A percentile compares a stretch with the other conserved stretches of the same genome.
Evolutionary conservation across 1,140 invertebrate genomes (phyloP).

Genomic region (Nylanderia fulva): DNA sequence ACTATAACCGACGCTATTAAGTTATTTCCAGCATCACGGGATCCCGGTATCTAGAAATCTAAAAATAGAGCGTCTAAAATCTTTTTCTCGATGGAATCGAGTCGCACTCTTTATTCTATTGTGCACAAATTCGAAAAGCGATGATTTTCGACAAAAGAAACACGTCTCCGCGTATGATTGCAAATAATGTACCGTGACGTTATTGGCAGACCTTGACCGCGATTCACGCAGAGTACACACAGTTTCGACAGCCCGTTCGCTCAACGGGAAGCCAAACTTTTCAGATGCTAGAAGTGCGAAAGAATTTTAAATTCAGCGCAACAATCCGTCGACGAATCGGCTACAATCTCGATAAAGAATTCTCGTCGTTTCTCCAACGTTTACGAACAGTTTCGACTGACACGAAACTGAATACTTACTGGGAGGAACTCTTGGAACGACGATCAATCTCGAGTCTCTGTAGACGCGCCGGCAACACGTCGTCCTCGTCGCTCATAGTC

Average conservation of each 20-base stretch:
- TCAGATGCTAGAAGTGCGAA: background rate
- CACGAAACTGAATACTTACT: constrained; percentile 71
- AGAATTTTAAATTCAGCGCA: too few relatives aligned
- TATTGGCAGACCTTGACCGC: constrained; percentile 66
- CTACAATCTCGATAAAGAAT: too few relatives aligned
- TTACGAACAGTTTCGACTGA: too few relatives aligned
- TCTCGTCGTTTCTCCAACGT: too few relatives aligned
- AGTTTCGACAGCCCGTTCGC: constrained; percentile 3
- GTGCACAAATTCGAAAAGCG: background rate
- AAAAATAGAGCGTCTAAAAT: constrained; percentile 34
- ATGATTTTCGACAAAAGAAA: background rate
- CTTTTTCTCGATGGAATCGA: constrained; percentile 9
- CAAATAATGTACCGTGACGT: background rate
- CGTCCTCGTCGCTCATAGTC: constrained; percentile 81
- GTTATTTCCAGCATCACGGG: constrained; percentile 17
- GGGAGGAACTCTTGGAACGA: constrained; percentile 68
- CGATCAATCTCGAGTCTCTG: constrained; percentile 84
- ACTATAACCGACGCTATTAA: background rate
- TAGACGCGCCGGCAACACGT: constrained; percentile 81
- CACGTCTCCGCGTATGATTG: background rate
- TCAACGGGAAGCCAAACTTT: background rate
- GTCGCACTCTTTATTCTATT: background rate
- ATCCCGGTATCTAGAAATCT: background rate
- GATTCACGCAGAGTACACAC: constrained; percentile 31
- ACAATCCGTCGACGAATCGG: too few relatives aligned